These are phyloP conservation scores for Dermochelys coriacea DNA, from an alignment of 2,797 vertebrate species.

Conservation along the genomic window DNA sequence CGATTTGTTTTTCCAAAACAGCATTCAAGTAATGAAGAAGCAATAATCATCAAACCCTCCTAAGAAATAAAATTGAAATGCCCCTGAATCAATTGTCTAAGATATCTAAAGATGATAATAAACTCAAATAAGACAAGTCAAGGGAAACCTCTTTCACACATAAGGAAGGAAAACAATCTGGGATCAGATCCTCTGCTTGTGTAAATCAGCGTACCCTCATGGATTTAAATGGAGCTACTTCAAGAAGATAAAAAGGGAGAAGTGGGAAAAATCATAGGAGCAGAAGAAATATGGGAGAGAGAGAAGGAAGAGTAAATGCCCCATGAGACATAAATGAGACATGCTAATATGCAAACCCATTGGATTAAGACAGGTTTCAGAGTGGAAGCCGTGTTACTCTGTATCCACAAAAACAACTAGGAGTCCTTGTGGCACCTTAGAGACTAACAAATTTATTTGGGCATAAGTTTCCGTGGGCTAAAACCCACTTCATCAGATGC, in stretches of 20 bases:
- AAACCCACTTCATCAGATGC: too few relatives aligned
- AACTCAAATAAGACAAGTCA: slow-evolving; percentile 22
- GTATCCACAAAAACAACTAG: too few relatives aligned
- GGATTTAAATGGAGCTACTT: background rate
- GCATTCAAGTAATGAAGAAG: slow-evolving; percentile 51
- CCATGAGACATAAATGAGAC: background rate
- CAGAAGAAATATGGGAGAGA: background rate
- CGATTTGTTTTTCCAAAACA: slow-evolving; percentile 58
- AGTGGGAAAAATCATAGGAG: background rate
- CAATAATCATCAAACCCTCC: slow-evolving; percentile 57
- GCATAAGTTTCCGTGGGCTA: too few relatives aligned
- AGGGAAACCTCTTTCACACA: background rate
- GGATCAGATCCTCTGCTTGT: background rate
- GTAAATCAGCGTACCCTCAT: slow-evolving; percentile 19
- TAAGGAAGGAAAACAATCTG: background rate
- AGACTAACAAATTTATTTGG: too few relatives aligned
- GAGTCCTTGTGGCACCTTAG: too few relatives aligned
- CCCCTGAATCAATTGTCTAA: background rate
- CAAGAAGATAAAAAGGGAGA: background rate
- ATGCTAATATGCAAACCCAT: background rate
- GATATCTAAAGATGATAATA: slow-evolving; percentile 30
- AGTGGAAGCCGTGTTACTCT: too few relatives aligned
- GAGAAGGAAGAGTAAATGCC: background rate
- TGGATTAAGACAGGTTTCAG: background rate
- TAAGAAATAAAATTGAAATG: slow-evolving; percentile 52